These are phyloP conservation scores for Eurystomus gularis DNA, from an alignment of 2,113 vertebrate species.

Conservation along the genomic window DNA sequence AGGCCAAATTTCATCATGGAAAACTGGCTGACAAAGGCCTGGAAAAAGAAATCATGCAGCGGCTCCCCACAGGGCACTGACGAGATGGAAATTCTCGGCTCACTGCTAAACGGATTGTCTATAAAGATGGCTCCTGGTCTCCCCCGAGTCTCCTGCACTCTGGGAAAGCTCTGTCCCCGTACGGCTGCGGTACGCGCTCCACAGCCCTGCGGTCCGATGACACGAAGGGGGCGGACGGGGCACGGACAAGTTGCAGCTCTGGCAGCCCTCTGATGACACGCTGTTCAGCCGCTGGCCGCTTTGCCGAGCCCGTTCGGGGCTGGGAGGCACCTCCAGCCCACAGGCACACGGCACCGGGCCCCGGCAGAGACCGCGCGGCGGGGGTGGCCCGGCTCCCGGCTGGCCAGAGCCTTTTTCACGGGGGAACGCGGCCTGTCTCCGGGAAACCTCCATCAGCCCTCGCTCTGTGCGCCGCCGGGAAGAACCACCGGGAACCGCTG, in stretches of 20 bases:
- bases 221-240: neutral
- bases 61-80: neutral
- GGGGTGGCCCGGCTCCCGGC: neutral
- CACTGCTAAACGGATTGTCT: neutral
- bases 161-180: neutral
- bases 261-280: rapidly evolving
- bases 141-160: neutral
- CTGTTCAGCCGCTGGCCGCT: neutral
- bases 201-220: neutral
- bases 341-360: neutral
- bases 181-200: rapidly evolving
- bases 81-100: neutral
- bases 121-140: neutral
- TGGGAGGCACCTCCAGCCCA: neutral
- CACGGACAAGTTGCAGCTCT: neutral
- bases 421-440: neutral
- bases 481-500: rapidly evolving
- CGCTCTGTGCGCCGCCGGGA: neutral
- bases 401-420: neutral
- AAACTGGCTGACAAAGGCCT: neutral
- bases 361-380: rapidly evolving
- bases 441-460: rapidly evolving
- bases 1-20: neutral
- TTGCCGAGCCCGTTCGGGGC: rapidly evolving
- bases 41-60: neutral